Evolutionary conservation across 2,797 vertebrate genomes (phyloP), one percentile per base, ranked within the genome.

Genomic region (Pangasius krempfi): DNA sequence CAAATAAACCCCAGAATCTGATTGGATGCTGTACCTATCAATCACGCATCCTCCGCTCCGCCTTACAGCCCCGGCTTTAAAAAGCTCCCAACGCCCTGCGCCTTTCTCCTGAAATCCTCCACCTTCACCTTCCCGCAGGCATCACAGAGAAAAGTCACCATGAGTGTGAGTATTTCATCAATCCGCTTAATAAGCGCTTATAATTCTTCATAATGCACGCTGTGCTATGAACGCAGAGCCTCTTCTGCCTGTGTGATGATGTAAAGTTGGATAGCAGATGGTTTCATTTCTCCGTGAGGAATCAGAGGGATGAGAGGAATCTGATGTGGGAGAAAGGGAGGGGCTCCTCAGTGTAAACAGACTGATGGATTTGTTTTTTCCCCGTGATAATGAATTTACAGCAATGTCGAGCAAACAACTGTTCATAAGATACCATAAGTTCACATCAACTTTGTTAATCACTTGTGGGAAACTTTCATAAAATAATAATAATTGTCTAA

Each of bases 81-180:
- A 37, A 16, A 14, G 81, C 22, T 47, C 52, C 25, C 2, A n/a
- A 10, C 40, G 58, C 81, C 47, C 0, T 83, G 80, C 58, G 58
- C 3, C 58, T 47, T 64, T 64, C 25, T 37, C 37, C 58, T 27
- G 58, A 27, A 64, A 8, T 7, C 58, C 25, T 22, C 4, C 37
- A 64, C 25, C 18, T 62, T 44, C 56, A 82, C 44, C 58, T 14
- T 25, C 4, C 80, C 0, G 22, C 80, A 62, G 37, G 8, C 20
- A 2, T 4, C 37, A 7, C 3, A n/a, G 13, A 47, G 25, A 8
- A 83, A 64, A 83, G 58, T 47, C 58, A 83, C 14, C 58, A 83
- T 83, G 81, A 47, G 6, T 44, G 81, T 83, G 56, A 83, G 81
- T 83, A 64, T 7, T n/a, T 18, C 40, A 83, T 44, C 16, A 40